Evolutionary conservation across 2,888 invertebrate species (phyloP).

Genomic region (Clivina fossor): DNA sequence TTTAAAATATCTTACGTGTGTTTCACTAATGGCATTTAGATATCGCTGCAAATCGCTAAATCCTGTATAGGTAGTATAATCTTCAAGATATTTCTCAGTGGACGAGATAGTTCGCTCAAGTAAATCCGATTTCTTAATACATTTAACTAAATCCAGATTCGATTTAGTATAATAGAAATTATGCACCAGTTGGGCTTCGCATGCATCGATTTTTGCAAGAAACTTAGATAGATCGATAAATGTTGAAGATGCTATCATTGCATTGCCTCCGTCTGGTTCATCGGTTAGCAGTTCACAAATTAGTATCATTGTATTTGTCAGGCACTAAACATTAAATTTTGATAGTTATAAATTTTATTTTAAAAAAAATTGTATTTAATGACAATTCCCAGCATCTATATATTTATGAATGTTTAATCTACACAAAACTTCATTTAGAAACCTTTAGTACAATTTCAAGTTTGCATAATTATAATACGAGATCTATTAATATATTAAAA

Average conservation of each 20-base stretch:
- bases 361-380: too few species aligned
- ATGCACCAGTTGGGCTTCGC: slow-evolving; percentile 47
- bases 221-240: slow-evolving; percentile 64
- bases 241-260: slow-evolving; percentile 67
- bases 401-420: too few species aligned
- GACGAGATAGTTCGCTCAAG: too few species aligned
- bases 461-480: too few species aligned
- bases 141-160: slow-evolving; percentile 43
- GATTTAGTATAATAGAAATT: slow-evolving; percentile 50
- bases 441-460: too few species aligned
- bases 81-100: too few species aligned
- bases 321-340: slow-evolving; percentile 58
- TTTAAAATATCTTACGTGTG: not conserved
- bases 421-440: too few species aligned
- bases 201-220: slow-evolving; percentile 61
- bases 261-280: slow-evolving; percentile 81
- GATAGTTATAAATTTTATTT: too few species aligned
- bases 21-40: not conserved
- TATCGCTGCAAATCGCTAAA: slow-evolving; percentile 6
- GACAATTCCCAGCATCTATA: too few species aligned
- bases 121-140: too few species aligned
- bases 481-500: too few species aligned
- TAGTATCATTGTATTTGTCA: slow-evolving; percentile 76
- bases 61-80: not conserved
- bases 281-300: slow-evolving; percentile 80